Evolutionary conservation across 2,113 vertebrate genomes (phyloP), one percentile per base, ranked within the genome.

Genomic region (Talpa occidentalis): DNA sequence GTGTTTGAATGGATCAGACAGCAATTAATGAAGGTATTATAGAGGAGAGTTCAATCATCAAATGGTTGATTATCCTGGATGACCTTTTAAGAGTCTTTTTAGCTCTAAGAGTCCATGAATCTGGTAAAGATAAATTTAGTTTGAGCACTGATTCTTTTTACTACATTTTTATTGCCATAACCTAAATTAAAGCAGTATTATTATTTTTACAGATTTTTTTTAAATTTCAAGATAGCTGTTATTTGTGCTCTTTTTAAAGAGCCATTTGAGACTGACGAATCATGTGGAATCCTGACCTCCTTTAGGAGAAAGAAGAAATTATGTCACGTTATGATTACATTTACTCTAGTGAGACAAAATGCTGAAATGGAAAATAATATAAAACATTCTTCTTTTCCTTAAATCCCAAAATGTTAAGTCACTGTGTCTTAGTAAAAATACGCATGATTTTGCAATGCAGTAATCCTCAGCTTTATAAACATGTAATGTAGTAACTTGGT

Each of bases 191-290:
- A 91, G 42, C 73, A 60, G 28, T 92, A 64, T 42, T 77, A 14
- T 83, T 49, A 44, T 91, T 94, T 94, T 96, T 72, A 56, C 12
- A 69, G 30, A 52, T 89, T 93, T 94, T 89, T 89, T 94, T 42
- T 24, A 40, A 96, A 91, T 28, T 93, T 97, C 32, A 94, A 91
- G 87, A n/a, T 87, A 26, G 77, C 93, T 92, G 96, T 86, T 69
- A 96, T 97, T 96, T 69, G 24, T 84, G 19, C 54, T 40, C 35
- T n/a, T 92, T 97, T 98, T 54, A 94, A 97, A 94, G 95, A 91
- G 21, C 37, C 93, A 26, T 97, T 96, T 84, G 59, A 87, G 74
- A n/a, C 24, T 80, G 44, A 85, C 95, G 93, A 73, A 26, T 72
- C 35, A 56, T 59, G 64, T 87, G 94, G 95, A 78, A 60, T 92